Conservation (phyloP, 2,113 vertebrate genomes). For the Apeltes quadracus region DNA sequence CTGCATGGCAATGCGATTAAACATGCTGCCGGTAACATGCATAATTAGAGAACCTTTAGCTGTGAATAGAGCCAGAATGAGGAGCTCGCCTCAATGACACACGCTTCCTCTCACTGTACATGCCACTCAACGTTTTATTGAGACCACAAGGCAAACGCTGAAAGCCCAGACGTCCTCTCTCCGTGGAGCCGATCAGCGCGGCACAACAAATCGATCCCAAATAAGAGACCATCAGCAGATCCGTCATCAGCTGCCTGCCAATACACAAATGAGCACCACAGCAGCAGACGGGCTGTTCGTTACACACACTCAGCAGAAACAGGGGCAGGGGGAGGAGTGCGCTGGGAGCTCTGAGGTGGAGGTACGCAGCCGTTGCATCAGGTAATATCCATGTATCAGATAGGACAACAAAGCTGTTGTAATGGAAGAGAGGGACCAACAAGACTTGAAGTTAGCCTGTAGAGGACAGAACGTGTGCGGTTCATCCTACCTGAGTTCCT, state of each 20-base stretch:
- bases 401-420: neutral
- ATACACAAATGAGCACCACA: slow-evolving; percentile 48
- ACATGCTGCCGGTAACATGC: slow-evolving; percentile 23
- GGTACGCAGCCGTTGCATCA: neutral
- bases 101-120: neutral
- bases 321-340: neutral
- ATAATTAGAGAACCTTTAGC: slow-evolving; percentile 5
- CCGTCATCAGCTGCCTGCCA: slow-evolving; percentile 31
- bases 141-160: slow-evolving; percentile 4
- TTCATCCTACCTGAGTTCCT: slow-evolving; percentile 93
- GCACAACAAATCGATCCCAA: slow-evolving; percentile 61
- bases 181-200: slow-evolving; percentile 28
- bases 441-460: neutral
- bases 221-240: slow-evolving; percentile 56
- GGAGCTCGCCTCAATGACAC: neutral
- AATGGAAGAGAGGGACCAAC: neutral
- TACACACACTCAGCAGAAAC: slow-evolving; percentile 38
- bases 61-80: neutral
- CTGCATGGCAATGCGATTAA: slow-evolving; percentile 13
- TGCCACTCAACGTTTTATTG: slow-evolving; percentile 17
- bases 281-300: slow-evolving; percentile 22
- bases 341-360: slow-evolving; percentile 10
- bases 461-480: slow-evolving; percentile 7
- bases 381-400: slow-evolving; percentile 12
- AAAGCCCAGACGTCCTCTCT: slow-evolving; percentile 30